Evolutionary conservation across 2,113 vertebrate genomes (phyloP), one percentile per base, ranked within the genome.

Genomic region (Felis chaus): DNA sequence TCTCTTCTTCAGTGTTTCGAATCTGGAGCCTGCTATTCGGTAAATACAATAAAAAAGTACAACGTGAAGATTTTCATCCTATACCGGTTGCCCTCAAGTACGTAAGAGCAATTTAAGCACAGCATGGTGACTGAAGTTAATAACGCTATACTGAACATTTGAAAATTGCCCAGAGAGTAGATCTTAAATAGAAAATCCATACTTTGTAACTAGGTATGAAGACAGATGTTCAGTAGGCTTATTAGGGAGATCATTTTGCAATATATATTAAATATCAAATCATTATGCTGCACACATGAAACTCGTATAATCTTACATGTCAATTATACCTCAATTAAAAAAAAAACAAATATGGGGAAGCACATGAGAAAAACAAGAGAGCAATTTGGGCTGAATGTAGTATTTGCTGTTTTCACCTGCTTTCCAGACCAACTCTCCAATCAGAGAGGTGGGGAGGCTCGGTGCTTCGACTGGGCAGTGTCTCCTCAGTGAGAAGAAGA

Each of bases 1-100:
- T 96, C 98, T 98, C 96, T 97, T 91, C 73, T 88, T 89, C 50
- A 94, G 91, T 41, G 9, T 91, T 96, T 95, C 31, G 87, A 65
- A 29, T 39, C 94, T 76, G 23, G 79, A 78, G 21, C 53, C 96
- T 94, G 53, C 63, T 95, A 57, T 48, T 80, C 83, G 65, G 25
- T 14, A 95, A 93, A 87, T 25, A 83, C 66, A 76, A 96, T 19
- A 31, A 83, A 39, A n/a, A 39, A 82, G 33, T 1, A 71, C 91
- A 82, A 45, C 0, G 11, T 25, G 79, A 80, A n/a, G 39, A 7
- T 15, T 93, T 61, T 27, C 74, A 50, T 50, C 45, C 55, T 41
- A 3, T 4, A 45, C 33, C 31, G 7, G 19, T 18, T 5, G 3
- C 4, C 57, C 53, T 61, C 15, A 33, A 6, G 27, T 91, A 31